These are phyloP conservation scores for Orussus abietinus DNA, from an alignment of 1,140 invertebrate genomes.

Conservation along the genomic window DNA sequence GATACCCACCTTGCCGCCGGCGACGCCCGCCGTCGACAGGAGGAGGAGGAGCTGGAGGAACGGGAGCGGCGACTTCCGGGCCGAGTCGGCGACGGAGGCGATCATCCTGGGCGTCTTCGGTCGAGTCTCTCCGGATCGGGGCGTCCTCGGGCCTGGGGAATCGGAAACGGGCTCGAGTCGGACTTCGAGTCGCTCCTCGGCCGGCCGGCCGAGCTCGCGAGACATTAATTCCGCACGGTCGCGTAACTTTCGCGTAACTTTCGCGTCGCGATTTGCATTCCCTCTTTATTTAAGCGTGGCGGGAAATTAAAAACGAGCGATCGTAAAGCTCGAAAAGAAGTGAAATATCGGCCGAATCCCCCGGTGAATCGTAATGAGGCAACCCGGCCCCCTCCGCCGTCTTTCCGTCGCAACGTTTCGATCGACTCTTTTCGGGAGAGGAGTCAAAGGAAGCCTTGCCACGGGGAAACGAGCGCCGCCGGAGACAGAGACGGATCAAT, in stretches of 20 bases:
- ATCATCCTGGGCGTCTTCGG: no score
- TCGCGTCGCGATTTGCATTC: conserved; percentile 50
- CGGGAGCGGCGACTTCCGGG: no score
- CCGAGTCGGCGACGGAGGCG: no score
- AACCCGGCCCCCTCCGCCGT: no score
- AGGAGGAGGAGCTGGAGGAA: no score
- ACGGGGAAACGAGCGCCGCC: conserved; percentile 6
- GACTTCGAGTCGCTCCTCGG: conserved; percentile 13
- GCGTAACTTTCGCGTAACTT: conserved; percentile 34
- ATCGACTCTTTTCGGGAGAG: no score
- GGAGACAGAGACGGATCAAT: neutral
- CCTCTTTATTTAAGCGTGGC: conserved; percentile 14
- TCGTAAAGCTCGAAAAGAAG: conserved; percentile 42
- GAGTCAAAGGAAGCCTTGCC: no score
- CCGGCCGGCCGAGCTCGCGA: conserved; percentile 12
- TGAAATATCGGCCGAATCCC: conserved; percentile 38
- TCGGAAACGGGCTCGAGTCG: no score
- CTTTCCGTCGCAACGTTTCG: no score
- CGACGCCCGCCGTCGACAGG: no score
- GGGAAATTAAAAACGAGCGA: conserved; percentile 52
- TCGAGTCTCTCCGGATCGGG: no score
- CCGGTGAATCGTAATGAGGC: conserved; percentile 44
- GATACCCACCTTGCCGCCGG: conserved; percentile 7
- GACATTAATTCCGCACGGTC: conserved; percentile 6
- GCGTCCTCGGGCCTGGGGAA: no score